Evolutionary conservation across 2,797 vertebrate species (phyloP).

Genomic region (Bufotes viridis): DNA sequence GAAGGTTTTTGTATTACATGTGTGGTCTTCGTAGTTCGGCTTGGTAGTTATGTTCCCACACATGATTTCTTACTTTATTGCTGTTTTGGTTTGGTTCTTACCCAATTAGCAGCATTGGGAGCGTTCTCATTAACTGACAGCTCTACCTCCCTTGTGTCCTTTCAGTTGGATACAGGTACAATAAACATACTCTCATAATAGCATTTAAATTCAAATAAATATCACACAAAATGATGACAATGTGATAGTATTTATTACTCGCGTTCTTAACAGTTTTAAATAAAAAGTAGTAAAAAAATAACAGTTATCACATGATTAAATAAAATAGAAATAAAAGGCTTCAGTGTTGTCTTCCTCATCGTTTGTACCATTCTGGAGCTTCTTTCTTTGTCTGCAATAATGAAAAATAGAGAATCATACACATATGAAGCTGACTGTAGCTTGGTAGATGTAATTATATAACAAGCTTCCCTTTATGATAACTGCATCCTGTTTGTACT

Average conservation of each 20-base stretch:
- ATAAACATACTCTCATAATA: not conserved
- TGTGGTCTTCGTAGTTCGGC: no score
- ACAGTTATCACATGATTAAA: constrained; percentile 19
- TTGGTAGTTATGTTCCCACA: no score
- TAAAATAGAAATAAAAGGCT: constrained; percentile 1
- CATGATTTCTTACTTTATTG: no score
- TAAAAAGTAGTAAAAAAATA: constrained; percentile 60
- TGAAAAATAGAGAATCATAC: constrained; percentile 19
- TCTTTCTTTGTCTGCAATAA: constrained; percentile 80
- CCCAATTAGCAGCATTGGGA: not conserved
- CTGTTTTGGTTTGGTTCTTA: no score
- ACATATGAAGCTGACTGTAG: not conserved
- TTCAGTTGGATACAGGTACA: not conserved
- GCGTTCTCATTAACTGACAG: not conserved
- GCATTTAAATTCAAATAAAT: not conserved
- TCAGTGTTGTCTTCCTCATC: constrained; percentile 68
- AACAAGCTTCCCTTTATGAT: not conserved
- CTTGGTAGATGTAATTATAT: not conserved
- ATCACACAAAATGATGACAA: not conserved
- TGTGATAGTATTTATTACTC: constrained; percentile 14
- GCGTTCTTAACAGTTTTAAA: not conserved
- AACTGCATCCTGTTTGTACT: not conserved
- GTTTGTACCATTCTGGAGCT: constrained; percentile 75
- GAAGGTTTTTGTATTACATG: no score
- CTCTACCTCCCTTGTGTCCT: not conserved